Evolutionary conservation across 2,888 invertebrate species (phyloP), one percentile per base, ranked within the genome.

Genomic region (Oscheius sp.): DNA sequence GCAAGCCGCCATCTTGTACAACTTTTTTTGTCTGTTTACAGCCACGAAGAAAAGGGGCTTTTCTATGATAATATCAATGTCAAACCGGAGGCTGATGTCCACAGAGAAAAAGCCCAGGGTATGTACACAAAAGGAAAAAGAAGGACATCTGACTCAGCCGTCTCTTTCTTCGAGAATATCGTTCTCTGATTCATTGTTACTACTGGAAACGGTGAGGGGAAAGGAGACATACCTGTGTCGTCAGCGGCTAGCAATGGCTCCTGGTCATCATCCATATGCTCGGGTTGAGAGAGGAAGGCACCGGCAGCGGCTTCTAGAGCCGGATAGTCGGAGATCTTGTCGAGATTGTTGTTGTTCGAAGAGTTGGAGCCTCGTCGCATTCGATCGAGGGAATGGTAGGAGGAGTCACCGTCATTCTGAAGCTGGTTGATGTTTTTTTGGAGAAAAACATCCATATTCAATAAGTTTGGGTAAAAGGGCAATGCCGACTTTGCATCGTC

Each of bases 51-150:
- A 9, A 9, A 35, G 35, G 9, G 5, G 35, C 35, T 9, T 35
- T 6, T 3, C 35, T 35, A 35, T 35, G 35, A 35, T 35, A 35
- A 49, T 66, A 66, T 66, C 66, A 25, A 43, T 63, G 35, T 35
- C 35, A 35, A 35, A 35, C 35, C 35, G 35, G 35, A 9, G 35
- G 35, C n/a, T 35, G 35, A 35, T 35, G 35, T 35, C 35, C 35
- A 35, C n/a, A n/a, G n/a, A n/a, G n/a, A n/a, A 35, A 35, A 35
- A 35, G 9, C 35, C 35, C 5, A 9, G 49, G 49, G 66, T 66
- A 66, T 66, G 66, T 66, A 66, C 66, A 66, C 66, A 66, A 66
- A 52, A 29, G 52, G 49, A 27, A 3, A 12, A 29, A 52, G n/a
- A 35, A 9, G 35, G 9, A 35, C 13, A 6, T 6, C 6, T 66